Base-by-base conservation (phyloP, 1,140 invertebrate genomes). In the Euwallacea fornicatus region DNA sequence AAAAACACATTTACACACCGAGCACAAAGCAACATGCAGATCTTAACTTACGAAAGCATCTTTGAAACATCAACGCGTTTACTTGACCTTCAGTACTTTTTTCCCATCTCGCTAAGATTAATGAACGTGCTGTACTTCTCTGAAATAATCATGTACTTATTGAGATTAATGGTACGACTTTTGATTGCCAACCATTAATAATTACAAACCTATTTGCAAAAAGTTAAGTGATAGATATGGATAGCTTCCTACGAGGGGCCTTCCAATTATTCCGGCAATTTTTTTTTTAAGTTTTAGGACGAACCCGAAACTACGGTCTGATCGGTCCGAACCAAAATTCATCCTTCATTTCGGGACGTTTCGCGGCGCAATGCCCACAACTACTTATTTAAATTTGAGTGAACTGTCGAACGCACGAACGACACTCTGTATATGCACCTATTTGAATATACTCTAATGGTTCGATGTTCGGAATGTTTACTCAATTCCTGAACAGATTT, bases 131-230 rank as follows among this genome's bases (percentile, higher is more conserved):
- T 47, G 64, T 66, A 74, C 58, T 68, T 67, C 71, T 74, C 59
- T 61, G 68, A 71, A 74, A 74, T 74, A 71, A 74, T 74, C 73
- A 71, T 66, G 73, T 71, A 74, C 62, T 74, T 66, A 74, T 74
- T 74, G 69, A 74, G 73, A 74, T 74, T 67, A 66, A 74, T 74
- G 68, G 71, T 76, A 72, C 60, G 69, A 42, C 69, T 33, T 16
- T 56, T 64, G 54, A 70, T 70, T 70, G 61, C 47, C 69, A 10
- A 64, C 69, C 66, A 62, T 69, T 69, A 60, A 70, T 70, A 70
- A 70, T 63, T 70, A 64, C 59, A 42, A 47, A 47, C 55, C 58
- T 41, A 64, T 70, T 70, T 56, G 68, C 68, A 62, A 70, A 70
- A 70, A 69, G 13, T n/a, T 46, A 46, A 62, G 50, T 61, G 44